phyloP scores from a whole-genome alignment of 2,113 vertebrate genomes.

The Thalassoma bifasciatum region DNA sequence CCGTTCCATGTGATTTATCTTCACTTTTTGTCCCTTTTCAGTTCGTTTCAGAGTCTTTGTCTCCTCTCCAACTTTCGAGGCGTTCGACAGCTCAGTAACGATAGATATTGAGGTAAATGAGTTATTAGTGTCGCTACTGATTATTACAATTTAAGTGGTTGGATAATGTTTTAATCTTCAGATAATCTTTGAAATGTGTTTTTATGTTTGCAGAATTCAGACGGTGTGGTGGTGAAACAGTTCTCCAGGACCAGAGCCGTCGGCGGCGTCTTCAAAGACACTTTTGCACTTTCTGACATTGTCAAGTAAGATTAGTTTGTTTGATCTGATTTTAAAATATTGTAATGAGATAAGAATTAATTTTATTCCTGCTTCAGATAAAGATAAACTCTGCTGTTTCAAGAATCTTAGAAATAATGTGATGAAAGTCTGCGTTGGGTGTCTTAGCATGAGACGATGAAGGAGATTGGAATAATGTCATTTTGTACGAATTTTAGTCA shows the following conservation, averaged over 20 bases:
- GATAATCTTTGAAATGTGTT: no score
- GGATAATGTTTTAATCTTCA: neutral
- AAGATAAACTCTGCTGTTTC: no score
- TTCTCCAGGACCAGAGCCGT: conserved; percentile 26
- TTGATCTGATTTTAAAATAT: neutral
- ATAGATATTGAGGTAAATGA: conserved; percentile 76
- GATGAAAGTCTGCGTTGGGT: no score
- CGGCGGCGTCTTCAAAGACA: conserved; percentile 53
- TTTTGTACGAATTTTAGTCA: no score
- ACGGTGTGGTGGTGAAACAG: conserved; percentile 73
- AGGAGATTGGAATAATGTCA: no score
- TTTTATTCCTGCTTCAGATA: no score
- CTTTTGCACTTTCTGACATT: conserved; percentile 65
- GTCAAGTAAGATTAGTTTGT: conserved; percentile 70
- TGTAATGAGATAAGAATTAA: no score
- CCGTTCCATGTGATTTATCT: neutral
- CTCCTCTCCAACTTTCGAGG: conserved; percentile 72
- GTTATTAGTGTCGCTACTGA: no score
- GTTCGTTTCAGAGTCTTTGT: conserved; percentile 75
- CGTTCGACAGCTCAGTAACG: conserved; percentile 56
- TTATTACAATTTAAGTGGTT: neutral
- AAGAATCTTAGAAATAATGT: no score
- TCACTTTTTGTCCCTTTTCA: conserved; percentile 29
- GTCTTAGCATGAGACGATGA: no score
- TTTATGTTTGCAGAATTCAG: conserved; percentile 72